Evolutionary conservation across 2,113 vertebrate genomes (phyloP), one percentile per base, ranked within the genome.

Genomic region (Sigmodon hispidus): DNA sequence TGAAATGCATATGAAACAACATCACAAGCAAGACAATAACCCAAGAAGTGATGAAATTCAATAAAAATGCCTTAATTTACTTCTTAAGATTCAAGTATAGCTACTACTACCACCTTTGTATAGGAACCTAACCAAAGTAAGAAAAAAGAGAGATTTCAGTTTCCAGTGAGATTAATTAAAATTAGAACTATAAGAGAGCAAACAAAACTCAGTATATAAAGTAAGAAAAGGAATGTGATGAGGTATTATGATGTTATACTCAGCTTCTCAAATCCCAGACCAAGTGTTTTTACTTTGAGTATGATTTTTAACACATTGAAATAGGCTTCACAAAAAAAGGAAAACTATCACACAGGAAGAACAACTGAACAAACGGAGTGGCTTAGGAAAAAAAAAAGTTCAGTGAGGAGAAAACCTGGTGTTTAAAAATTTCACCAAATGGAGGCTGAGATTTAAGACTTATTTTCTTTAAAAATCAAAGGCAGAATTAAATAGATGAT

Each of bases 351-450:
- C 7, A 61, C 1, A 2, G 43, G n/a, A 89, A 93, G 40, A 95
- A 95, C 12, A 85, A 52, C 17, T 57, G 29, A 43, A 88, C 40
- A 50, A 93, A 75, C n/a, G 4, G 19, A 61, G 61, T 52, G 86
- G n/a, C 40, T 95, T 63, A 92, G 40, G 36, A 52, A 76, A 2
- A 86, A 86, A 81, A 7, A 55, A 40, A 26, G 43, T 65, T 89
- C 43, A 73, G 22, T 48, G 9, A 26, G 22, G 29, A 57, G 31
- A 57, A 70, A 13, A 0, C 3, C 5, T 80, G 13, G 17, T 70
- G 15, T 72, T 93, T 76, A 88, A 76, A 96, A 94, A 81, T 26
- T 91, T 57, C n/a, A 70, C 17, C 3, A 79, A 83, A 81, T 7
- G 61, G 91, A 4, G 16, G n/a, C 21, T 89, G 13, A 83, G 9